phyloP scores from a whole-genome alignment of 1,140 invertebrate species.

The Dysdera silvatica region DNA sequence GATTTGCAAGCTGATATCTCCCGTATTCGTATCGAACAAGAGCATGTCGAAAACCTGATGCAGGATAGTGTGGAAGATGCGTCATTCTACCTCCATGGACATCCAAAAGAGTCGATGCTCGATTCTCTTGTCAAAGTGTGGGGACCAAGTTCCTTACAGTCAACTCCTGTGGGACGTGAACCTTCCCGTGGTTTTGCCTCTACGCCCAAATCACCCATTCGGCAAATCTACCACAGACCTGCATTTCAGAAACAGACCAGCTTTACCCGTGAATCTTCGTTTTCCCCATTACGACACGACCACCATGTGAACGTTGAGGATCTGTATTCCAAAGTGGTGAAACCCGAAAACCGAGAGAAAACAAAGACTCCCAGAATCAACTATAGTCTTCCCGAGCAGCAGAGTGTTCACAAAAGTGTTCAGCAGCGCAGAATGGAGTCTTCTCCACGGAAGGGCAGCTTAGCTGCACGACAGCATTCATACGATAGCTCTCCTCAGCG shows the following conservation, averaged over 20 bases:
- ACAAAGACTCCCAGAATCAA: not conserved
- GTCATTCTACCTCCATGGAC: constrained; percentile 23
- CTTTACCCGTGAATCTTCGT: no score
- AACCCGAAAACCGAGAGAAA: constrained; percentile 3
- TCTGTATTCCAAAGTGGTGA: constrained; percentile 19
- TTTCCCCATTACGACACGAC: no score
- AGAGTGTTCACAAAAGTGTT: not conserved
- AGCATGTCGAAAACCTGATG: constrained; percentile 63
- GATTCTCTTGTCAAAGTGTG: no score
- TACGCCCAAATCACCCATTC: not conserved
- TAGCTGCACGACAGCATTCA: not conserved
- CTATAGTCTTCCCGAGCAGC: not conserved
- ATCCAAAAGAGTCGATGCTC: not conserved
- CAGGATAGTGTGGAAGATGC: constrained; percentile 24
- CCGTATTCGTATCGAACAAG: constrained; percentile 73
- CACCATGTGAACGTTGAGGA: no score
- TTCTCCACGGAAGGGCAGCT: constrained; percentile 1
- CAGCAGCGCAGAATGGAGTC: not conserved
- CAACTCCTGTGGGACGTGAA: no score
- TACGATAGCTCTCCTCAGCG: not conserved
- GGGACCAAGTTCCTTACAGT: no score
- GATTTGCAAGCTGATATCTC: constrained; percentile 89
- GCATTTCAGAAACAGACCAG: no score
- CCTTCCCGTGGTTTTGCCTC: no score
- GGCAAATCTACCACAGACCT: not conserved